Conservation (phyloP, 2,888 invertebrate species). For the Epicampocera succincta region DNA sequence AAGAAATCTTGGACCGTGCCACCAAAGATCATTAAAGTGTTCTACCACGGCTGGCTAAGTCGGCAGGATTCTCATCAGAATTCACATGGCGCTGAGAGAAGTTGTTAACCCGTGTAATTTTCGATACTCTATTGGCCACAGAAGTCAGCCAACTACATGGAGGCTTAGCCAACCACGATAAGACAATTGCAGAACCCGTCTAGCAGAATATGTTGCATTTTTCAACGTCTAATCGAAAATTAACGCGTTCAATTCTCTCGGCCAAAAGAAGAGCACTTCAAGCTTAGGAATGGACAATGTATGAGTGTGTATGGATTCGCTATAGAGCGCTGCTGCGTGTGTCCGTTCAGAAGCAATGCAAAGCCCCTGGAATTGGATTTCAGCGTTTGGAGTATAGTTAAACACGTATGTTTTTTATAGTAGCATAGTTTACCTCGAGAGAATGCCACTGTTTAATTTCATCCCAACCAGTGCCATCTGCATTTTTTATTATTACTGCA, state of each 20-base stretch:
- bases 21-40: conserved; percentile 45
- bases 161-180: conserved; percentile 29
- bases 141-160: conserved; percentile 59
- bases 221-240: not conserved
- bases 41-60: conserved; percentile 51
- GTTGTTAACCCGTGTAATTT: conserved; percentile 28
- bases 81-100: conserved; percentile 58
- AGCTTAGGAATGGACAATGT: conserved; percentile 13
- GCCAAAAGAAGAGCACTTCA: conserved; percentile 26
- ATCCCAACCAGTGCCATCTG: too few species aligned
- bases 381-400: not conserved
- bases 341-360: not conserved
- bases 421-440: not conserved
- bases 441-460: too few species aligned
- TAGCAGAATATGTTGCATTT: not conserved
- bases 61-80: conserved; percentile 58
- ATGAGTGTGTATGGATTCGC: not conserved
- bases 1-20: conserved; percentile 44
- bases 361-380: not conserved
- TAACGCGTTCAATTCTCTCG: conserved; percentile 7
- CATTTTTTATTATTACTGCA: too few species aligned
- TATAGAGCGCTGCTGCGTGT: not conserved
- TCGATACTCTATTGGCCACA: conserved; percentile 50
- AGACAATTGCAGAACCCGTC: conserved; percentile 29
- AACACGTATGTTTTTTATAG: not conserved